Evolutionary conservation across 2,113 vertebrate genomes (phyloP).

Genomic region (Tringa solitaria): DNA sequence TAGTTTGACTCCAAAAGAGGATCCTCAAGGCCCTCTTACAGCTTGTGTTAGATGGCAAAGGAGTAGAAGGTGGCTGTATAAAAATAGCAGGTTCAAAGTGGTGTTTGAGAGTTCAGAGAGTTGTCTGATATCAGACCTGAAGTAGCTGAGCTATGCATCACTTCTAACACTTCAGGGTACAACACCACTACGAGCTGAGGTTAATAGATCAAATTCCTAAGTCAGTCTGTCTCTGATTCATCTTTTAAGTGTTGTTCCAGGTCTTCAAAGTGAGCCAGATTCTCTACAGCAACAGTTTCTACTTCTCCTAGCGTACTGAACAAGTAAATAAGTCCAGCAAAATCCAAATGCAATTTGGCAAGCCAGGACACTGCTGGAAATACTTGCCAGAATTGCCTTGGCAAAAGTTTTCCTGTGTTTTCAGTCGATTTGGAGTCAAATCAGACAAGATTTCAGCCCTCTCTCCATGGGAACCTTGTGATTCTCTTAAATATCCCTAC

Average conservation of each 20-base stretch:
- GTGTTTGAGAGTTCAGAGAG: background rate
- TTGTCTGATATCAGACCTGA: background rate
- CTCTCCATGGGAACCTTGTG: conserved; percentile 13
- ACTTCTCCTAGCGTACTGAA: background rate
- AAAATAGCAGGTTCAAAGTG: background rate
- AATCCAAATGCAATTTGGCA: conserved; percentile 31
- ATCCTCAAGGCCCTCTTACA: background rate
- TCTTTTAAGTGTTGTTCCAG: conserved; percentile 10
- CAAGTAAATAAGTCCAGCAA: conserved; percentile 21
- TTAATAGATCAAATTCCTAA: conserved; percentile 13
- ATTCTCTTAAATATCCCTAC: background rate
- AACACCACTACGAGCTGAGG: background rate
- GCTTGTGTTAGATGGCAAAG: background rate
- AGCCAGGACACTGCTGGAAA: background rate
- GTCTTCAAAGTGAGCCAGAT: conserved; percentile 18
- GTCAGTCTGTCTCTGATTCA: background rate
- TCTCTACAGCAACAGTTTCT: conserved; percentile 27
- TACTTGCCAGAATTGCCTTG: conserved; percentile 23
- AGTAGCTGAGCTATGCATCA: background rate
- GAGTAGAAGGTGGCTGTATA: background rate
- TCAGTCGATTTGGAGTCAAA: conserved; percentile 26
- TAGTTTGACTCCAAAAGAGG: background rate
- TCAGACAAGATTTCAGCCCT: conserved; percentile 2
- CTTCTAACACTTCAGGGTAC: background rate
- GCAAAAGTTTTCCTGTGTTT: conserved; percentile 18